phyloP scores from a whole-genome alignment of 2,888 invertebrate genomes.

The Lasioglossum lativentre region DNA sequence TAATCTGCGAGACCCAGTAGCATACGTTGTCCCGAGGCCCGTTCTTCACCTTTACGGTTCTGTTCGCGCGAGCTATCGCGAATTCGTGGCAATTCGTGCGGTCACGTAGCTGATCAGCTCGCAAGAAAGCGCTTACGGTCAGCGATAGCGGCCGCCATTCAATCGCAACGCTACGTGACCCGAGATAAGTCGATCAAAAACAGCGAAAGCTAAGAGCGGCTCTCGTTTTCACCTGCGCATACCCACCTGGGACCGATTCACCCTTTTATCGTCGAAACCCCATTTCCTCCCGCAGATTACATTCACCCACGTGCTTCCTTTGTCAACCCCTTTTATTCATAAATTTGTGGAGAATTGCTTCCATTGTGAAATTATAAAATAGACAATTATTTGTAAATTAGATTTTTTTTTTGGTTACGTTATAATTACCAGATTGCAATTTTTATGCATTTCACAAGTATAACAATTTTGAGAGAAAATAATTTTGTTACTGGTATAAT shows the following conservation, averaged over 20 bases:
- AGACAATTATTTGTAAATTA: too few relatives aligned
- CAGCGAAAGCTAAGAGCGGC: neutral
- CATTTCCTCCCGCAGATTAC: neutral
- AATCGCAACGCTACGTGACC: conserved; percentile 54
- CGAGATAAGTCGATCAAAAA: conserved; percentile 37
- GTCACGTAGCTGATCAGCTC: conserved; percentile 48
- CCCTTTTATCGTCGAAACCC: neutral
- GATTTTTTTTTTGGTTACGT: too few relatives aligned
- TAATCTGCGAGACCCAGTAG: conserved; percentile 19
- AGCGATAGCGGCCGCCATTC: conserved; percentile 48
- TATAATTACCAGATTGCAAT: too few relatives aligned
- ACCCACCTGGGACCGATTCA: conserved; percentile 22
- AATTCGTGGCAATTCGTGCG: conserved; percentile 18
- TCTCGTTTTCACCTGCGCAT: neutral
- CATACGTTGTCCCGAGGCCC: neutral
- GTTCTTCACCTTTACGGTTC: conserved; percentile 15
- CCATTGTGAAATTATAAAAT: too few relatives aligned
- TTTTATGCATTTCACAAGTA: too few relatives aligned
- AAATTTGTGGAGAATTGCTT: too few relatives aligned
- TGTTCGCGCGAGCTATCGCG: conserved; percentile 28
- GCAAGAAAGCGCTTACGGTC: conserved; percentile 52
- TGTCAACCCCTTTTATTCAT: too few relatives aligned
- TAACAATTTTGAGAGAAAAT: too few relatives aligned
- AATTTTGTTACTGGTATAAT: too few relatives aligned
- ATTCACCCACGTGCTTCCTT: too few relatives aligned